These are phyloP conservation scores for Prosopocoilus inquinatus DNA, from an alignment of 2,888 invertebrate species.

Conservation along the genomic window DNA sequence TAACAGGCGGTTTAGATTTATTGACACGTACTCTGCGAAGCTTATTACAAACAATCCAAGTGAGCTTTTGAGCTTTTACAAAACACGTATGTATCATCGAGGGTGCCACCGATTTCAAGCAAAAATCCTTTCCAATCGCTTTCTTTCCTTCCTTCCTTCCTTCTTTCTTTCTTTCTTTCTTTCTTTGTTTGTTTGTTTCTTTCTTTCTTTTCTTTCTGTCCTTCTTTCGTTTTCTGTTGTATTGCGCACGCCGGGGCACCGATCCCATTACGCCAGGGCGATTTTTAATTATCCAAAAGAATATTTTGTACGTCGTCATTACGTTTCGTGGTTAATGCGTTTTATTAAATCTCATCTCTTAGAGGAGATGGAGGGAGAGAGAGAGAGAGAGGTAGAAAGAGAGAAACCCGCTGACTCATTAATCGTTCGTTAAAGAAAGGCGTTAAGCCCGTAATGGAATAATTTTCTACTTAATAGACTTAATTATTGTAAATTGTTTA, in stretches of 20 bases:
- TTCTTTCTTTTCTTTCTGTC: not conserved
- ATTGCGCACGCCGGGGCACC: not conserved
- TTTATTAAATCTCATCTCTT: slow-evolving; percentile 12
- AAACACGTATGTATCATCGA: too few species aligned
- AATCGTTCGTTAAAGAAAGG: slow-evolving; percentile 21
- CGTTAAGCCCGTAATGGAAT: slow-evolving; percentile 19
- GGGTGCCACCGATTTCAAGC: too few species aligned
- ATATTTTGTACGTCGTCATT: slow-evolving; percentile 11
- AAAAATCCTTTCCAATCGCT: too few species aligned
- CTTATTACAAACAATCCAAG: not conserved
- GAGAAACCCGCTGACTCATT: slow-evolving; percentile 20
- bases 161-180: not conserved
- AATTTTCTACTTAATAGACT: slow-evolving; percentile 17
- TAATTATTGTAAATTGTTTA: slow-evolving; percentile 21
- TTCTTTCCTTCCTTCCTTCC: not conserved
- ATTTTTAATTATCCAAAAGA: slow-evolving; percentile 12
- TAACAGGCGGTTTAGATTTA: slow-evolving; percentile 34
- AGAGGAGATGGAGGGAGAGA: too few species aligned
- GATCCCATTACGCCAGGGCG: slow-evolving; percentile 4
- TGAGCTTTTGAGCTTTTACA: too few species aligned
- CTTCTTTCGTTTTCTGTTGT: too few species aligned
- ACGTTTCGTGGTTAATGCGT: slow-evolving; percentile 13
- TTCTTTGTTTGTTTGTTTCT: not conserved
- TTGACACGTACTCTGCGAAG: slow-evolving; percentile 22
- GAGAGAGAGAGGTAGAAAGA: too few species aligned